These are phyloP conservation scores for Sapayoa aenigma DNA, from an alignment of 2,113 vertebrate species.

Conservation along the genomic window DNA sequence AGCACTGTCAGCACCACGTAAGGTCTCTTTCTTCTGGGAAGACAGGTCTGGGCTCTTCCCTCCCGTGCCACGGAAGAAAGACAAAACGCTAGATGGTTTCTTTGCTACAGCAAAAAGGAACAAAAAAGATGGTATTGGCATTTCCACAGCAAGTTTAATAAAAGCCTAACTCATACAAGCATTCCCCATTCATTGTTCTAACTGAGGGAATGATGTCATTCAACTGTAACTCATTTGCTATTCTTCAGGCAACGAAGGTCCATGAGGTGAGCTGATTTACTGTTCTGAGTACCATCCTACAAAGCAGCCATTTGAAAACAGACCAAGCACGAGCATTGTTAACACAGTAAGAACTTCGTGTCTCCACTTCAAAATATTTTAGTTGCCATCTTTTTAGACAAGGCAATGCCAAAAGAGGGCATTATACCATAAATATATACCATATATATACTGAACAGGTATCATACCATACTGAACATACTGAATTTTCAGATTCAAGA, in stretches of 20 bases:
- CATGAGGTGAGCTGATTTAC: neutral
- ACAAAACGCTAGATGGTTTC: conserved; percentile 79
- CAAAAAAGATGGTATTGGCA: neutral
- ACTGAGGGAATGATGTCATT: neutral
- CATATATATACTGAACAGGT: neutral
- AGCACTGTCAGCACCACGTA: conserved; percentile 83
- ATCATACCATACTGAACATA: no score
- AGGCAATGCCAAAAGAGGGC: neutral
- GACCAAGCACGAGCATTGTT: neutral
- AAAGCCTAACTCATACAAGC: neutral
- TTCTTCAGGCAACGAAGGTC: neutral
- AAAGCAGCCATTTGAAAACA: neutral
- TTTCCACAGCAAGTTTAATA: neutral
- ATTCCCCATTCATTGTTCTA: neutral
- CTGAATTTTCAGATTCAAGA: neutral
- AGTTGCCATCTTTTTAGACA: neutral
- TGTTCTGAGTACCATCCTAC: neutral
- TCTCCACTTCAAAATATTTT: neutral
- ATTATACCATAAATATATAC: no score
- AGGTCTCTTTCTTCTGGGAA: conserved; percentile 81
- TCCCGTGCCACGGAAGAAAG: conserved; percentile 83
- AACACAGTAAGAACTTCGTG: neutral
- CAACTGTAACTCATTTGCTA: neutral
- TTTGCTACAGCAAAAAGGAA: conserved; percentile 71
- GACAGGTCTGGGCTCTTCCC: conserved; percentile 81